Conservation (phyloP, 1,140 invertebrate species). For the Harlomillsia oculata region DNA sequence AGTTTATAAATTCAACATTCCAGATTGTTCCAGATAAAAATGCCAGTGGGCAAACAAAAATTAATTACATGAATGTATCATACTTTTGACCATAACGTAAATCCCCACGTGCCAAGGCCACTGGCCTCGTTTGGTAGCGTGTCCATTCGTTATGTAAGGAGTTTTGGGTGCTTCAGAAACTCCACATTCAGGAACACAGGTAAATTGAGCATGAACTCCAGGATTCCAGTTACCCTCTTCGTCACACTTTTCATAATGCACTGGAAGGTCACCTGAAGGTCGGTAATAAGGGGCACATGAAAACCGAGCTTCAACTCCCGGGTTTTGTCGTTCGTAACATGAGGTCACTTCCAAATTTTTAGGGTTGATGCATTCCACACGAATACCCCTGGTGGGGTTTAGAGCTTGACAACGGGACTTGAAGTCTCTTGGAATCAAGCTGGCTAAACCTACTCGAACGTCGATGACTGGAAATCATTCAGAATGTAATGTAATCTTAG, state of each 20-base stretch:
- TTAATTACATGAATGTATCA: too few species aligned
- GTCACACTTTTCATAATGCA: conserved; percentile 33
- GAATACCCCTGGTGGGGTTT: conserved; percentile 16
- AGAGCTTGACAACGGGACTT: conserved; percentile 14
- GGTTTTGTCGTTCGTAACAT: conserved; percentile 19
- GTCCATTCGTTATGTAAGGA: conserved; percentile 31
- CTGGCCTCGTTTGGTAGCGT: conserved; percentile 25
- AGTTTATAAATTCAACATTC: not conserved
- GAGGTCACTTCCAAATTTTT: conserved; percentile 23
- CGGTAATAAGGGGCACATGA: conserved; percentile 26
- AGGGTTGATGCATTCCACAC: conserved; percentile 31
- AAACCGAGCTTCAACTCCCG: conserved; percentile 26
- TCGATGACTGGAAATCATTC: conserved; percentile 20
- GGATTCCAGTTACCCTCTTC: conserved; percentile 26
- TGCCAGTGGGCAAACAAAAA: too few species aligned
- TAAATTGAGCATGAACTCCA: conserved; percentile 15
- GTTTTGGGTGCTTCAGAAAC: conserved; percentile 29
- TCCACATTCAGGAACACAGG: conserved; percentile 32
- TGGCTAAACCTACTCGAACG: conserved; percentile 26
- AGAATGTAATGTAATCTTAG: not conserved
- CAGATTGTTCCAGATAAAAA: too few species aligned
- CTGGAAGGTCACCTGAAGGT: conserved; percentile 27
- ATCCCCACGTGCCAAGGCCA: conserved; percentile 34
- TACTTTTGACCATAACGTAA: conserved; percentile 13
- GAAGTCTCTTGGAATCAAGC: conserved; percentile 28